Conservation (phyloP, 2,797 vertebrate species). For the Eulemur mongoz region DNA sequence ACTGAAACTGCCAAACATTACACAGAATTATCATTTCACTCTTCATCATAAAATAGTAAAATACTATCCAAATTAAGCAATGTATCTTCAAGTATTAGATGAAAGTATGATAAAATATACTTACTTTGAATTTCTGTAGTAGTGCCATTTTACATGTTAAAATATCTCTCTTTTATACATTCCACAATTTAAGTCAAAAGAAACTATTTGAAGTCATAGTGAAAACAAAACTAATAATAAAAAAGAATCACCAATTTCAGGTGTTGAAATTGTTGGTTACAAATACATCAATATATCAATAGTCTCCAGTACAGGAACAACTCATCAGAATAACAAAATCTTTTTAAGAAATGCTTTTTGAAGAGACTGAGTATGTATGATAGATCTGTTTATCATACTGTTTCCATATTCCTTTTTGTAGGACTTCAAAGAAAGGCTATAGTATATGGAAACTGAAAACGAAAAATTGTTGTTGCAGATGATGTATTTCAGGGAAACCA, state of each 20-base stretch:
- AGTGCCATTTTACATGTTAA: not conserved
- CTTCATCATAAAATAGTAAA: not conserved
- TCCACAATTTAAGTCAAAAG: not conserved
- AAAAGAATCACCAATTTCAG: not conserved
- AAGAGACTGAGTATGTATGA: not conserved
- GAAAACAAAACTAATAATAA: not conserved
- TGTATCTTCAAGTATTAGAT: not conserved
- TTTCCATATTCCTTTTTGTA: constrained; percentile 28
- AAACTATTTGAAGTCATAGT: not conserved
- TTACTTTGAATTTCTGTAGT: not conserved
- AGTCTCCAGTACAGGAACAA: not conserved
- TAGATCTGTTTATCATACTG: not conserved
- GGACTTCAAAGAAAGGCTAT: not conserved
- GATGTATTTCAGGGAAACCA: constrained; percentile 28
- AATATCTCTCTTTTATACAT: not conserved
- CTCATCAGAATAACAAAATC: not conserved
- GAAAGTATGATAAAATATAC: not conserved
- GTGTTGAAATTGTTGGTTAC: not conserved
- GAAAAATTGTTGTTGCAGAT: constrained; percentile 27
- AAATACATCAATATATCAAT: constrained; percentile 8
- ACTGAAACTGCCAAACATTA: not conserved
- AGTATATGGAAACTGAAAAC: not conserved
- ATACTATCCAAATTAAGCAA: not conserved
- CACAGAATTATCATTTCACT: not conserved
- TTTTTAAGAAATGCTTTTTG: constrained; percentile 39